Evolutionary conservation across 92 coral and sea anemone genomes (phyloP).

Genomic region (Porites divaricata): DNA sequence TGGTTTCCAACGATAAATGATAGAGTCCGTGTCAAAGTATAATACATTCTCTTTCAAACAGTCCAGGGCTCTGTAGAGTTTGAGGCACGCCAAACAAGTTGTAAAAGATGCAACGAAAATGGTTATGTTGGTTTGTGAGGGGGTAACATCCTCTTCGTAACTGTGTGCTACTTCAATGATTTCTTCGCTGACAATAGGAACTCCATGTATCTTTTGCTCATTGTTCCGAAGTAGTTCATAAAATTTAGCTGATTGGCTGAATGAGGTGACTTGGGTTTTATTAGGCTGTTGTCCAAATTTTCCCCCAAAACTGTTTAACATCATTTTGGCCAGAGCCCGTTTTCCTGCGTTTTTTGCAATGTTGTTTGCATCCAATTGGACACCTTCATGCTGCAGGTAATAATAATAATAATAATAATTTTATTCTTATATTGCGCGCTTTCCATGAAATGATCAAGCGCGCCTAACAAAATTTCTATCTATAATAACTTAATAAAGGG

Average conservation of each 20-base stretch:
- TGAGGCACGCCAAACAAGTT: background rate
- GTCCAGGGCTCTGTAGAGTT: background rate
- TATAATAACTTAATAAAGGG: too few species aligned
- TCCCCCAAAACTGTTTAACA: constrained; percentile 45
- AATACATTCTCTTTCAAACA: background rate
- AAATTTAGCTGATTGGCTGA: background rate
- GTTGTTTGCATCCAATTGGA: background rate
- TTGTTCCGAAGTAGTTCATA: background rate
- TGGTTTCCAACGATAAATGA: background rate
- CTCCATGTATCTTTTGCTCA: background rate
- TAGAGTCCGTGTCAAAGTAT: background rate
- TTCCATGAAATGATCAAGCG: too few species aligned
- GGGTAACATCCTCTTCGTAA: background rate
- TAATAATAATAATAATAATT: too few species aligned
- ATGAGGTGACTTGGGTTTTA: constrained; percentile 1
- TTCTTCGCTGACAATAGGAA: background rate
- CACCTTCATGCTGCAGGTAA: background rate
- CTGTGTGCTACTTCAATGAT: background rate
- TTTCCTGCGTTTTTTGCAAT: constrained; percentile 12
- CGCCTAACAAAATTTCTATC: too few species aligned
- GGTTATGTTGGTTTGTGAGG: background rate
- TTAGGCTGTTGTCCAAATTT: constrained; percentile 20
- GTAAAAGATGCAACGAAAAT: background rate
- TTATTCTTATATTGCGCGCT: too few species aligned
- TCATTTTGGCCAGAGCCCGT: constrained; percentile 35